These are phyloP conservation scores for Musca vetustissima DNA, from an alignment of 1,140 invertebrate species.

Conservation along the genomic window DNA sequence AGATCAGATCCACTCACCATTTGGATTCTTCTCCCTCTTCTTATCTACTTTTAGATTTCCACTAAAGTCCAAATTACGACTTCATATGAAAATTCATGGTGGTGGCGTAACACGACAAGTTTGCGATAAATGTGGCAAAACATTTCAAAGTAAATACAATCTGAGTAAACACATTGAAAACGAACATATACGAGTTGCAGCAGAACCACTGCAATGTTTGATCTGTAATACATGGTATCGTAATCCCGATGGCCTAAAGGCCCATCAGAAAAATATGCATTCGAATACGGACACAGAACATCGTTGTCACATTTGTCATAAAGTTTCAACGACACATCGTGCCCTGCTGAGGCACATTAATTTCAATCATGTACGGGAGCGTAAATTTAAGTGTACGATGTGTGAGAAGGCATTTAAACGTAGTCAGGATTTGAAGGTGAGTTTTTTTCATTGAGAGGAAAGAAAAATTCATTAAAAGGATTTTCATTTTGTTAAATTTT, in stretches of 20 bases:
- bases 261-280: constrained; percentile 6
- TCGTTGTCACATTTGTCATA: constrained; percentile 15
- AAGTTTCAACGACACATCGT: not conserved
- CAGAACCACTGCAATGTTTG: constrained; percentile 24
- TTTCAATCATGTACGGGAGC: constrained; percentile 3
- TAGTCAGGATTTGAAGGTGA: constrained; percentile 9
- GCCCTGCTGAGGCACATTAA: not conserved
- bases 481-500: too few relatives aligned
- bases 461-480: too few relatives aligned
- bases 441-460: not conserved
- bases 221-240: constrained; percentile 6
- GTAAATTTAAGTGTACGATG: constrained; percentile 25
- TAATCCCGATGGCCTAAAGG: not conserved
- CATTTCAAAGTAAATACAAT: not conserved
- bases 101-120: constrained; percentile 43
- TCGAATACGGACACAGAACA: not conserved
- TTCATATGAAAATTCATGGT: constrained; percentile 46
- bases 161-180: constrained; percentile 47
- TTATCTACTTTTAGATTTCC: not conserved
- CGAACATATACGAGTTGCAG: constrained; percentile 46
- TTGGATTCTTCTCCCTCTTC: too few relatives aligned
- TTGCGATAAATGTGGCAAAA: constrained; percentile 16
- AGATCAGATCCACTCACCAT: too few relatives aligned
- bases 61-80: not conserved
- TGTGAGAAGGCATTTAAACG: constrained; percentile 25